Base-by-base conservation (phyloP, 2,888 invertebrate species). In the Entomobrya multifasciata region DNA sequence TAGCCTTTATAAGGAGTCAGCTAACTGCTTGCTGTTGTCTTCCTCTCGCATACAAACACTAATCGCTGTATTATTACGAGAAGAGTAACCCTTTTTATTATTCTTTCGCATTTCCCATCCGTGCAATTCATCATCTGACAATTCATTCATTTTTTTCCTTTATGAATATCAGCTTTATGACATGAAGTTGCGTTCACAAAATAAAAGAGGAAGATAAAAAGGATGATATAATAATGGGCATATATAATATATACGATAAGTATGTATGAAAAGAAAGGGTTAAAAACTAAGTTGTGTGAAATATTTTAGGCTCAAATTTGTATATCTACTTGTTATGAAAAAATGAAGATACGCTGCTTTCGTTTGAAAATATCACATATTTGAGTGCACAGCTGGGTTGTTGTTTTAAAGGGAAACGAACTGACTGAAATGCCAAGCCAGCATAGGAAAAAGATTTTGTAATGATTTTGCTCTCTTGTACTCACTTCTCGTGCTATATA, bases 381-480 rank as follows among this genome's bases (percentile, higher is more conserved):
- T n/a, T n/a, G n/a, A n/a, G n/a, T n/a, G n/a, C n/a, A 74, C 87
- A 87, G 87, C 87, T 82, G 87, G 87, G 82, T 77, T 87, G 87
- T 87, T 87, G 81, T 81, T 87, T 87, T 87, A 6, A 76, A 82
- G 81, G 67, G 57, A 55, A 55, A 47, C 25, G 41, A 55, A 41
- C 44, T 67, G 6, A 47, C 44, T 25, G 49, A 77, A 62, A n/a
- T n/a, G n/a, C n/a, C n/a, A n/a, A n/a, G n/a, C n/a, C n/a, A 67
- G 36, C 82, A 82, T 74, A 70, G 36, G 8, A 8, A 36, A 36
- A 8, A 36, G 82, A 87, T 86, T 86, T 86, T 86, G n/a, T n/a
- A 81, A 86, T 81, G 86, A 81, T 67, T 78, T 77, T 77, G 57
- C 57, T 77, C 72, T 36, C 4, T 67, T 77, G 85, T 60, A 17